Base-by-base conservation (phyloP, 2,888 invertebrate species). In the Micoletzkya japonica region DNA sequence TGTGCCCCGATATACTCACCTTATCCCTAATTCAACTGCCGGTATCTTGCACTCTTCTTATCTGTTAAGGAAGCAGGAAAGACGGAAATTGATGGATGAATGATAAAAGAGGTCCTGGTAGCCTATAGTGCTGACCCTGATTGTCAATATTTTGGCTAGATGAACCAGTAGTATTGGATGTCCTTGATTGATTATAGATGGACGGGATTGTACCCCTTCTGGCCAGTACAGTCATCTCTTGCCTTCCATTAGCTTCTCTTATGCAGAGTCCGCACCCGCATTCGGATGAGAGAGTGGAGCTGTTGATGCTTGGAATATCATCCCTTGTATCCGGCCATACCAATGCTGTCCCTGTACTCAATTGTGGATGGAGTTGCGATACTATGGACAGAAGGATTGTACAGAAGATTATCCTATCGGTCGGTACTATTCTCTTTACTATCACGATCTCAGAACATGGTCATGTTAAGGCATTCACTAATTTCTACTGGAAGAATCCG, bases 381-480 rank as follows among this genome's bases (percentile, higher is more conserved):
- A 20, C 57, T 70, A 39, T 63, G 7, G 50, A 49, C 30, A 49
- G 44, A 20, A 58, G 39, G 17, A 28, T 57, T 54, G 30, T 75
- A 20, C 71, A 71, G 4, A 50, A 64, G 26, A 63, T 71, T 36
- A 70, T 76, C 28, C 59, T 72, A 10, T 61, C 52, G 39, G 60
- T 71, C 28, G n/a, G 17, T 44, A 14, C 10, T 10, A 2, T 61
- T 24, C 10, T 1, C 7, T 26, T 17, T 2, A 1, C 7, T 44
- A 44, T 28, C 61, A n/a, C 2, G 10, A 17, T 28, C 24, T 32
- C 7, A n/a, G n/a, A n/a, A n/a, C n/a, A n/a, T n/a, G n/a, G n/a
- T n/a, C n/a, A n/a, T n/a, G n/a, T 95, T 92, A 93, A 94, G 83
- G 91, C 94, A 1, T 96, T 97, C 95, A 93, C 94, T 0, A 95